Evolutionary conservation across 92 coral and sea anemone species (phyloP).

Genomic region (Diadumene lineata): DNA sequence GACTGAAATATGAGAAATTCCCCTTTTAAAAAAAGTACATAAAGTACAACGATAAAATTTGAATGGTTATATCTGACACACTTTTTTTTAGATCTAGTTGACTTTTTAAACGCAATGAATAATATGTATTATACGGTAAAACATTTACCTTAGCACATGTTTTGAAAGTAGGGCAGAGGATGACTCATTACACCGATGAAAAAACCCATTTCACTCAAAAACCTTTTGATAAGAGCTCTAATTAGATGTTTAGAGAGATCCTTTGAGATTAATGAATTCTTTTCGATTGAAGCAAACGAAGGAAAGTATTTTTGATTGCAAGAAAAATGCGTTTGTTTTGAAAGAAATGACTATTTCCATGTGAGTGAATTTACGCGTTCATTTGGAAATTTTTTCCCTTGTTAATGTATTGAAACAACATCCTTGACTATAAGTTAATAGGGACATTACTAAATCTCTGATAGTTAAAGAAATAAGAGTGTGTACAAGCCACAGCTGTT

Average conservation of each 20-base stretch:
- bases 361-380: background rate
- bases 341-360: background rate
- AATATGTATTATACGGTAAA: background rate
- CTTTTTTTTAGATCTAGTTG: too few species aligned
- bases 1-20: constrained; percentile 23
- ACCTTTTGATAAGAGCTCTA: constrained; percentile 10
- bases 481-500: constrained; percentile 27
- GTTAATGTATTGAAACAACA: constrained; percentile 5
- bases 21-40: constrained; percentile 15
- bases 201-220: background rate
- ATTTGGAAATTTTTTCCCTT: background rate
- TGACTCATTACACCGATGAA: background rate
- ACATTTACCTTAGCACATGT: background rate
- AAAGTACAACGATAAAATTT: constrained; percentile 15
- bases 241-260: constrained; percentile 35
- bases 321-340: background rate
- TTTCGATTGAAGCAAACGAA: background rate
- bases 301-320: background rate
- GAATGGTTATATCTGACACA: too few species aligned
- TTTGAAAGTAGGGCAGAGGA: too few species aligned
- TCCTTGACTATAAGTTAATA: constrained; percentile 2
- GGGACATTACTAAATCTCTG: constrained; percentile 10
- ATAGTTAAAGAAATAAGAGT: constrained; percentile 17
- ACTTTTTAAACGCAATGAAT: constrained; percentile 19
- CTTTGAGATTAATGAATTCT: constrained; percentile 2